phyloP scores from a whole-genome alignment of 92 coral and sea anemone genomes.

The Anthopleura xanthogrammica region DNA sequence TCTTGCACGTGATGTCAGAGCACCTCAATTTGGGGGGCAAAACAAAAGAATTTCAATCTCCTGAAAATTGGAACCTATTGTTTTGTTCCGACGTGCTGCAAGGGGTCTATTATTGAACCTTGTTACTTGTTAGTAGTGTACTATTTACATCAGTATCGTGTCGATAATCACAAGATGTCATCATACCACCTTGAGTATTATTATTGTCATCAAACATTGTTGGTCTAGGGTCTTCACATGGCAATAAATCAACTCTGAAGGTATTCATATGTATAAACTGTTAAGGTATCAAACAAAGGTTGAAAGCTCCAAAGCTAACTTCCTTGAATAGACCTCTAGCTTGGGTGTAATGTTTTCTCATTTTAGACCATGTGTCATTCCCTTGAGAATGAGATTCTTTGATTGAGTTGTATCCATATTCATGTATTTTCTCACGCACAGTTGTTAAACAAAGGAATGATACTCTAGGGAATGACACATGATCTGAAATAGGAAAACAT shows the following conservation, averaged over 20 bases:
- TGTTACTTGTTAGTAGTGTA: not conserved
- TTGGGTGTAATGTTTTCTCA: not conserved
- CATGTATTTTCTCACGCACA: no score
- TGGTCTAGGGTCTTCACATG: slow-evolving; percentile 18
- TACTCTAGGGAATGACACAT: no score
- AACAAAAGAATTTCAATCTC: no score
- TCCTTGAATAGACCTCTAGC: not conserved
- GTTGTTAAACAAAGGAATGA: no score
- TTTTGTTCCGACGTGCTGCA: no score
- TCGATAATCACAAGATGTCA: not conserved
- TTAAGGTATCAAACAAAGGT: slow-evolving; percentile 41
- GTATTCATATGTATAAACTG: slow-evolving; percentile 52
- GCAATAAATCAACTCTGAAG: slow-evolving; percentile 66
- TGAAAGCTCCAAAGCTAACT: not conserved
- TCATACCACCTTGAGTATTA: slow-evolving; percentile 9
- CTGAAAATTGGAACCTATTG: no score
- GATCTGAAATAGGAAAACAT: no score
- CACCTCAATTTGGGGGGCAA: no score
- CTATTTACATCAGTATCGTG: not conserved
- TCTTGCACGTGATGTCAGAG: no score
- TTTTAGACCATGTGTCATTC: no score
- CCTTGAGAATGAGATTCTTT: no score
- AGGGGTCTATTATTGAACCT: not conserved
- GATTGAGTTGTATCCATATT: no score
- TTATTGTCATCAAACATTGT: slow-evolving; percentile 11